phyloP scores from a whole-genome alignment of 2,113 vertebrate genomes.

The Cyphomyrus plagiostoma region DNA sequence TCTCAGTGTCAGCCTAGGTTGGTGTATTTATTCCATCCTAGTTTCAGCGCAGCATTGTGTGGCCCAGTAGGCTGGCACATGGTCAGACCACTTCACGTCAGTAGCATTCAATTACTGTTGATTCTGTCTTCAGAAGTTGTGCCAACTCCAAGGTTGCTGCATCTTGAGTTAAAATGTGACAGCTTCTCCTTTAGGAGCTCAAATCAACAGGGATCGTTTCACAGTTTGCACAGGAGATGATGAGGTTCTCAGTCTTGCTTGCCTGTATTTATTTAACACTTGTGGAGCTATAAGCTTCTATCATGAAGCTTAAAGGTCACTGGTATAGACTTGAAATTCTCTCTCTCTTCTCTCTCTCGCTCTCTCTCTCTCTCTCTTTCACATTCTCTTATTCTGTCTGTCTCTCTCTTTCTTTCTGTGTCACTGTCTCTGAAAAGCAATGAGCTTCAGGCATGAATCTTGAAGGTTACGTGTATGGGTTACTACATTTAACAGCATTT shows the following conservation, averaged over 20 bases:
- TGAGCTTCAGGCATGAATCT: not conserved
- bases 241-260: not conserved
- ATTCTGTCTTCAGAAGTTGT: not conserved
- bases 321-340: not conserved
- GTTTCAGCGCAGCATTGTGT: not conserved
- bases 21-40: not conserved
- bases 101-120: not conserved
- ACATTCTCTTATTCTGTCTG: not conserved
- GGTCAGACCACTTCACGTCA: not conserved
- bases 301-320: not conserved
- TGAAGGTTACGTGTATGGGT: not conserved
- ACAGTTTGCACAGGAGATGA: slow-evolving; percentile 3
- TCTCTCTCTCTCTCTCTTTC: not conserved
- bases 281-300: not conserved
- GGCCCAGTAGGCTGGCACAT: not conserved
- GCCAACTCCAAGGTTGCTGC: not conserved
- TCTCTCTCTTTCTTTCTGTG: not conserved
- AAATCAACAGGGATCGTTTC: slow-evolving; percentile 8
- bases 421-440: not conserved
- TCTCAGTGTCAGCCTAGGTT: not conserved
- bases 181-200: not conserved
- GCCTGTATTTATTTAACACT: slow-evolving; percentile 9
- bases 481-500: not conserved
- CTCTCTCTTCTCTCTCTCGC: not conserved
- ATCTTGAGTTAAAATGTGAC: slow-evolving; percentile 1